Percentiles rank a stretch among this genome's conserved stretches.
Conservation (phyloP, 2,888 invertebrate genomes). For the Apodemia zela region DNA sequence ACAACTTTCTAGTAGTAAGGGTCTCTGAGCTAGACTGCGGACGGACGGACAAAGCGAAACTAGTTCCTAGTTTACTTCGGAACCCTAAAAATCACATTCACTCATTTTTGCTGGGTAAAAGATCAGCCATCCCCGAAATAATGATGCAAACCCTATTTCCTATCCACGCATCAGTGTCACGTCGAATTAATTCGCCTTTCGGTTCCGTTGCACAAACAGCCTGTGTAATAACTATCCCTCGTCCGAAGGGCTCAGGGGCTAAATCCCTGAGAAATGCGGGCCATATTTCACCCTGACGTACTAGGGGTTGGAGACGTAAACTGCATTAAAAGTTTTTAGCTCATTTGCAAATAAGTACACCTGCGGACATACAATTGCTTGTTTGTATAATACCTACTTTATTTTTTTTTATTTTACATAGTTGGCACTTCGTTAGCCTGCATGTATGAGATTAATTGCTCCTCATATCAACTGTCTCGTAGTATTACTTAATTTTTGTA, state of each 20-base stretch:
- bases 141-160: neutral
- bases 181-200: constrained; percentile 15
- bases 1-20: too few species aligned
- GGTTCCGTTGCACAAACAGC: constrained; percentile 31
- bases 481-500: too few species aligned
- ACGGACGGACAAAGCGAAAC: too few species aligned
- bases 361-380: constrained; percentile 18
- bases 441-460: too few species aligned
- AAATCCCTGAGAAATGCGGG: constrained; percentile 62
- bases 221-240: constrained; percentile 49
- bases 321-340: constrained; percentile 52
- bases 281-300: constrained; percentile 54
- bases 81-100: too few species aligned
- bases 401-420: neutral
- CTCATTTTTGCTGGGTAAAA: neutral
- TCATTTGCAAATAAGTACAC: constrained; percentile 42
- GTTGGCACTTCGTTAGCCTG: too few species aligned
- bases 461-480: too few species aligned
- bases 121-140: neutral
- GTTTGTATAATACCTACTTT: neutral
- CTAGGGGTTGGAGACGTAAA: constrained; percentile 34
- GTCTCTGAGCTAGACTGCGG: too few species aligned
- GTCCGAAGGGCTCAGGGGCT: constrained; percentile 32
- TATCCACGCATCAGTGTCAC: constrained; percentile 7
- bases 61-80: too few species aligned